A percentile compares a stretch with the other conserved stretches of the same genome.
Conservation (phyloP, 2,113 vertebrate species). For the Callaeas wilsoni region DNA sequence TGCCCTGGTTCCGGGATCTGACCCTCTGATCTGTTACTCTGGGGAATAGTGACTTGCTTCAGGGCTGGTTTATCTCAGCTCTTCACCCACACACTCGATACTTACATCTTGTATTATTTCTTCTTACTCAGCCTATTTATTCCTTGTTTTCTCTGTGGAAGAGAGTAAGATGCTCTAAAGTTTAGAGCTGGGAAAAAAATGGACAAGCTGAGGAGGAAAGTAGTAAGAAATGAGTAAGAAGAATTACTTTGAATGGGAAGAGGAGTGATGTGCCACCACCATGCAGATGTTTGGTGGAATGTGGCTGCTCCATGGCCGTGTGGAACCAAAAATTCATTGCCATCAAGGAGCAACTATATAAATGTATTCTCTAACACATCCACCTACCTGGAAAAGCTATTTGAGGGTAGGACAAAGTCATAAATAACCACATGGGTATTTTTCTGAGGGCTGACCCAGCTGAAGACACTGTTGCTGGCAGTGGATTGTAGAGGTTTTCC, state of each 20-base stretch:
- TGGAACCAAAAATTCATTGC: background rate
- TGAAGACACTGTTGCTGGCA: background rate
- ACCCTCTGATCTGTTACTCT: background rate
- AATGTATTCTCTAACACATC: accelerated
- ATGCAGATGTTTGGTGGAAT: background rate
- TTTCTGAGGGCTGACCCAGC: background rate
- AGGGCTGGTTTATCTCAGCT: background rate
- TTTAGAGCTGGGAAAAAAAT: background rate
- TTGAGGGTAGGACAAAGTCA: background rate
- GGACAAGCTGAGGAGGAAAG: background rate
- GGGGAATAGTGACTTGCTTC: background rate
- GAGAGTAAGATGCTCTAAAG: background rate
- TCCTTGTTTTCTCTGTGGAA: background rate
- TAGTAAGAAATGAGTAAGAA: background rate
- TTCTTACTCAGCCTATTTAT: background rate
- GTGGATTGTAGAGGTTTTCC: background rate
- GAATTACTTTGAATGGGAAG: background rate
- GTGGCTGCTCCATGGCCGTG: accelerated
- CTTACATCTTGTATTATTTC: background rate
- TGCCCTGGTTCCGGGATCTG: background rate
- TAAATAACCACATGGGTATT: background rate
- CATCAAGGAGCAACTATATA: background rate
- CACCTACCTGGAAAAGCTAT: background rate
- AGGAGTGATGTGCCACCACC: background rate
- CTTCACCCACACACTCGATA: background rate